Percentiles rank a stretch among this genome's conserved stretches.
Evolutionary conservation across 2,113 vertebrate species (phyloP).

Genomic region (Donacobius atricapilla): DNA sequence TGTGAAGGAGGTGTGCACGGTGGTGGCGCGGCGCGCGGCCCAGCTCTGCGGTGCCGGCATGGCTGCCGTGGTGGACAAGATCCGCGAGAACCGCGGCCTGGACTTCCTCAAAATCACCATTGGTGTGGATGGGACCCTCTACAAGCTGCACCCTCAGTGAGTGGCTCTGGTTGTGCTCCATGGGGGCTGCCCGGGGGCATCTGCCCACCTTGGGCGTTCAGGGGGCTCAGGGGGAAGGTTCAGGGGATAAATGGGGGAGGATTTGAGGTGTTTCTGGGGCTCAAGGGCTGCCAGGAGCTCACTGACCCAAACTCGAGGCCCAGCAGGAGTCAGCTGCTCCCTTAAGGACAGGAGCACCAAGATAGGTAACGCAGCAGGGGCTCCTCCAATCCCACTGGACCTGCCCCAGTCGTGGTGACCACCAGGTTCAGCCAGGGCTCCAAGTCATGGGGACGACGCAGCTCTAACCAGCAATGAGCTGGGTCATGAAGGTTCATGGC

Average conservation of each 20-base stretch:
- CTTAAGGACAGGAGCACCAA: neutral
- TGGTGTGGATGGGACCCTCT: conserved; percentile 93
- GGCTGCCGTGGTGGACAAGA: conserved; percentile 92
- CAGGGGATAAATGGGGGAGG: neutral
- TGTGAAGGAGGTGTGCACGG: conserved; percentile 92
- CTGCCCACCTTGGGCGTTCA: rapidly evolving
- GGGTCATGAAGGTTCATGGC: rapidly evolving
- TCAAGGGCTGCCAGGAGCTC: neutral
- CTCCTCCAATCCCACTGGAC: neutral
- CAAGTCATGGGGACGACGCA: neutral
- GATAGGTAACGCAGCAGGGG: rapidly evolving
- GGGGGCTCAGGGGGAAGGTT: neutral
- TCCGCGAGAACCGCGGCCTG: conserved; percentile 87
- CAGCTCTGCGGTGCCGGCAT: conserved; percentile 92
- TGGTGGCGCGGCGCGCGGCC: conserved; percentile 85
- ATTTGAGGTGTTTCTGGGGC: neutral
- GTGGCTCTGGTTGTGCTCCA: neutral
- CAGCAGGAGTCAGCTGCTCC: neutral
- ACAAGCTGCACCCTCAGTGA: conserved; percentile 97
- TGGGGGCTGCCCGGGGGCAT: neutral
- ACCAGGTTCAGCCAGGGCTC: no score
- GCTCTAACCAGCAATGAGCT: rapidly evolving
- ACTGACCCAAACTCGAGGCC: neutral
- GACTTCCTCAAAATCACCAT: conserved; percentile 86
- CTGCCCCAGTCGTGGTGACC: no score